phyloP scores from a whole-genome alignment of 2,113 vertebrate genomes.

The Otis tarda region DNA sequence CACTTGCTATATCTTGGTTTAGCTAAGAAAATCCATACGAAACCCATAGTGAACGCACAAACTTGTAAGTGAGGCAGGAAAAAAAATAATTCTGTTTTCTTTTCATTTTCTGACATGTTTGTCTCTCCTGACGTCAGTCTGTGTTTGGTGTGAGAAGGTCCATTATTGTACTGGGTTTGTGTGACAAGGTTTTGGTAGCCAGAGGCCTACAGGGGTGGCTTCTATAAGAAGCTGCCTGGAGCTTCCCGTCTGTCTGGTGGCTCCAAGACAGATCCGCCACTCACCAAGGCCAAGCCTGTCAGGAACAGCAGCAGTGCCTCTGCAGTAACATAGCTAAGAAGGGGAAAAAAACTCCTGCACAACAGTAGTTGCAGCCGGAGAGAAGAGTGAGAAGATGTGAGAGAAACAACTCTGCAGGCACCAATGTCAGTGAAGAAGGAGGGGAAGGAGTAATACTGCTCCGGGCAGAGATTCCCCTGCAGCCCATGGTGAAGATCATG shows the following conservation, averaged over 20 bases:
- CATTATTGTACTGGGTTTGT: background rate
- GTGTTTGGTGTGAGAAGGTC: background rate
- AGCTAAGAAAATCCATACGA: background rate
- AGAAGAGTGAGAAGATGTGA: background rate
- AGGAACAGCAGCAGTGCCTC: rapidly evolving
- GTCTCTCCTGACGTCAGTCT: background rate
- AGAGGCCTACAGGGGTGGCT: background rate
- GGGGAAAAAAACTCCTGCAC: background rate
- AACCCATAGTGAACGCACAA: background rate
- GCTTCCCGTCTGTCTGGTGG: background rate
- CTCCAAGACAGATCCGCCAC: background rate
- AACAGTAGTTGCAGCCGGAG: background rate
- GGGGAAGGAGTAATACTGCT: background rate
- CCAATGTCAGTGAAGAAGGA: background rate
- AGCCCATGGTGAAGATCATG: background rate
- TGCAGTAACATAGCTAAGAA: background rate
- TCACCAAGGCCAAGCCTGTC: background rate
- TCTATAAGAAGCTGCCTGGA: background rate
- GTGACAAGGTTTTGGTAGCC: background rate
- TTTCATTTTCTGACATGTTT: background rate
- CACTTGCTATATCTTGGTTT: background rate
- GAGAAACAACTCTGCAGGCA: background rate
- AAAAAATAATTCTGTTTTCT: background rate
- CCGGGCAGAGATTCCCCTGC: background rate
- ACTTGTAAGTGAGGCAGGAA: background rate